A percentile compares a stretch with the other conserved stretches of the same genome.
Evolutionary conservation across 2,888 invertebrate species (phyloP).

Genomic region (Metellina segmentata): DNA sequence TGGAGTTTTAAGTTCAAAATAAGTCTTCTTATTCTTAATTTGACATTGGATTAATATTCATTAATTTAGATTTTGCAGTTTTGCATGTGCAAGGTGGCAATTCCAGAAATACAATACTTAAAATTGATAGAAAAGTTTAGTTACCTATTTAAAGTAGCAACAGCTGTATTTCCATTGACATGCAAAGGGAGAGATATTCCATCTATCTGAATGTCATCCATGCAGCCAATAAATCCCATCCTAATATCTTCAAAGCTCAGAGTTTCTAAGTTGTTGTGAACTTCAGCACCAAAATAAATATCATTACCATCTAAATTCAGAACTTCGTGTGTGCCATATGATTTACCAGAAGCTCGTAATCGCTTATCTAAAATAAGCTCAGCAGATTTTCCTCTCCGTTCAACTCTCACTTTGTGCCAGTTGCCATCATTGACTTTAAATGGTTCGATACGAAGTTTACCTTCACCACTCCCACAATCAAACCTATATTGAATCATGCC

Average conservation of each 20-base stretch:
- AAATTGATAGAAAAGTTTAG: background rate
- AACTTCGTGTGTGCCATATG: slow-evolving; percentile 90
- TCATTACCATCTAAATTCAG: slow-evolving; percentile 88
- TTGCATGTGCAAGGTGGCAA: too few species aligned
- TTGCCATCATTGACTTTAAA: slow-evolving; percentile 90
- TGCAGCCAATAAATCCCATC: slow-evolving; percentile 93
- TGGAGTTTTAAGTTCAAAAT: too few species aligned
- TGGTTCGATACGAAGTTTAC: slow-evolving; percentile 88
- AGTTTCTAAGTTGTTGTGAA: slow-evolving; percentile 81
- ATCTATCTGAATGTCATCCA: slow-evolving; percentile 91
- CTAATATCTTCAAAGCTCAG: slow-evolving; percentile 87
- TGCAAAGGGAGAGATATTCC: slow-evolving; percentile 88
- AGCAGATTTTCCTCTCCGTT: slow-evolving; percentile 90
- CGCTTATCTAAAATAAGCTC: slow-evolving; percentile 89
- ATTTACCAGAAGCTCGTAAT: slow-evolving; percentile 85
- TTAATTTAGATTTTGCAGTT: too few species aligned
- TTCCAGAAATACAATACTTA: too few species aligned
- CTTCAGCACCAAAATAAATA: slow-evolving; percentile 82
- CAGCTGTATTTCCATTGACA: slow-evolving; percentile 77
- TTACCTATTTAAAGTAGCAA: slow-evolving; percentile 79
- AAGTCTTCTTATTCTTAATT: too few species aligned
- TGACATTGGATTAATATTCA: too few species aligned
- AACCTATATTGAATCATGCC: slow-evolving; percentile 85
- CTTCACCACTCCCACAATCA: slow-evolving; percentile 95
- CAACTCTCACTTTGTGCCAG: slow-evolving; percentile 90